A percentile compares a stretch with the other conserved stretches of the same genome.
These are phyloP conservation scores for Amphimedon queenslandica DNA, from an alignment of 37 sponge, comb jelly and placozoan genomes.

Conservation along the genomic window DNA sequence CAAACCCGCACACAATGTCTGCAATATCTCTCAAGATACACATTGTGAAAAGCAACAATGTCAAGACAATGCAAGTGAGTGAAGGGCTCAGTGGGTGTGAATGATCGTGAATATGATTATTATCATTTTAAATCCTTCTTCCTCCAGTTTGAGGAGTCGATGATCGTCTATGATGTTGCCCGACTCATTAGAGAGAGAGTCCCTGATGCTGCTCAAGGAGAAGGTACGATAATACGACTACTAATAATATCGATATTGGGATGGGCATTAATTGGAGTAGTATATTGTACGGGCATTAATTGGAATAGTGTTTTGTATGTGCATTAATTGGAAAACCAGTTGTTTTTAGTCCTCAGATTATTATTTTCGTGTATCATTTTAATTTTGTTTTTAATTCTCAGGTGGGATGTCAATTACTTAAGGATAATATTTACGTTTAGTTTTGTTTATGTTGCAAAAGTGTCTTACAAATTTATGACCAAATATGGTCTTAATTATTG, in stretches of 20 bases:
- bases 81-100: neutral
- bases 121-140: neutral
- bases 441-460: too few species aligned
- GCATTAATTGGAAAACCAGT: too few species aligned
- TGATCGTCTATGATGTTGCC: conserved; percentile 93
- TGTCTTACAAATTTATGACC: too few species aligned
- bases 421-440: too few species aligned
- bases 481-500: too few species aligned
- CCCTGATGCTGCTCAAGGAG: conserved; percentile 81
- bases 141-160: conserved; percentile 86
- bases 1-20: too few species aligned
- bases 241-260: neutral
- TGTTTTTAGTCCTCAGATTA: too few species aligned
- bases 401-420: too few species aligned
- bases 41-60: conserved; percentile 83
- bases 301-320: too few species aligned
- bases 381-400: too few species aligned
- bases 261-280: neutral
- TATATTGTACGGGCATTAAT: too few species aligned
- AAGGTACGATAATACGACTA: conserved; percentile 37
- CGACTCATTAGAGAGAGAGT: conserved; percentile 88
- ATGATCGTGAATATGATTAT: neutral
- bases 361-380: too few species aligned
- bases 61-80: conserved; percentile 89
- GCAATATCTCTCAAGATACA: conserved; percentile 81